These are phyloP conservation scores for Machimus rusticus DNA, from an alignment of 2,888 invertebrate genomes.

Conservation along the genomic window DNA sequence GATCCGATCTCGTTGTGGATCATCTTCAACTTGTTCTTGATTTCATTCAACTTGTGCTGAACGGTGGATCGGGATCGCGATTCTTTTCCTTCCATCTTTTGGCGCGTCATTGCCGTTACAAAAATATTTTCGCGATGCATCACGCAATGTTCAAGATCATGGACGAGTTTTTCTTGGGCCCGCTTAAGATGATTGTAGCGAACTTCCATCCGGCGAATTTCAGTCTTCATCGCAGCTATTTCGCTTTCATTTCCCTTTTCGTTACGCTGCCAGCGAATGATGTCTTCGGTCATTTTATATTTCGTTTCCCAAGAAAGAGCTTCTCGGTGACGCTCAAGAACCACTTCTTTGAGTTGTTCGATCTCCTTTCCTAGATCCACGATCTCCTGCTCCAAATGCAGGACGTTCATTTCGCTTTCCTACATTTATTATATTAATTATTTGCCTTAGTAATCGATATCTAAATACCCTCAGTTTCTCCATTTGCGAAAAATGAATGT, in stretches of 20 bases:
- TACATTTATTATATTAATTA: constrained; percentile 53
- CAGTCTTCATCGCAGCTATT: constrained; percentile 77
- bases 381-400: constrained; percentile 74
- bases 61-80: constrained; percentile 65
- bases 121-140: constrained; percentile 71
- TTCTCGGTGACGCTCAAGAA: constrained; percentile 73
- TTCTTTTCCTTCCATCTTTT: constrained; percentile 64
- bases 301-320: constrained; percentile 84
- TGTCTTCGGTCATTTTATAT: constrained; percentile 75
- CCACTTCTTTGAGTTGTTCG: constrained; percentile 64
- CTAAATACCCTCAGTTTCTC: constrained; percentile 64
- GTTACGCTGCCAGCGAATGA: constrained; percentile 72
- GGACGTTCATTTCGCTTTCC: constrained; percentile 74
- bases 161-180: constrained; percentile 63
- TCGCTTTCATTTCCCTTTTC: constrained; percentile 75
- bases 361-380: constrained; percentile 73
- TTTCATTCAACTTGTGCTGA: constrained; percentile 68
- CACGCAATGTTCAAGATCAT: constrained; percentile 72
- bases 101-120: constrained; percentile 66
- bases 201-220: constrained; percentile 86
- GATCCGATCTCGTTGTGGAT: constrained; percentile 59
- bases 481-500: constrained; percentile 65
- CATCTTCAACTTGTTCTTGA: constrained; percentile 67
- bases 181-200: constrained; percentile 58
- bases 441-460: not conserved